Conservation (phyloP, 2,797 vertebrate species). For the Tarsius wallacei region DNA sequence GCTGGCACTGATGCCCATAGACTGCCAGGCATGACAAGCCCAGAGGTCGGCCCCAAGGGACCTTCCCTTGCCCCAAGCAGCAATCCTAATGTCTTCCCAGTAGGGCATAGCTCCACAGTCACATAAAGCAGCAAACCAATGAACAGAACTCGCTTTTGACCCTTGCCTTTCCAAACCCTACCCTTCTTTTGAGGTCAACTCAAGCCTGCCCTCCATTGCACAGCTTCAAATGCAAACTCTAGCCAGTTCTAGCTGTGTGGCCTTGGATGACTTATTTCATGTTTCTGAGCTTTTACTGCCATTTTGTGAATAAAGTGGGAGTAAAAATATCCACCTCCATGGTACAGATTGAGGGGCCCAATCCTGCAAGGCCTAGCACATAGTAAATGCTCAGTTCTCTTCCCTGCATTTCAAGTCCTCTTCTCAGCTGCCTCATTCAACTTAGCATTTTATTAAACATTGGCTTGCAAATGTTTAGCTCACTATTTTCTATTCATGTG, state of each 20-base stretch:
- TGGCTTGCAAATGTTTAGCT: neutral
- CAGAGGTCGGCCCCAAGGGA: neutral
- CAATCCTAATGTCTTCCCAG: neutral
- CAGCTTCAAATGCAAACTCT: neutral
- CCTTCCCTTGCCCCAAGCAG: neutral
- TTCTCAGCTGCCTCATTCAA: neutral
- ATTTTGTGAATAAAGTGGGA: neutral
- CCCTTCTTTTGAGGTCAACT: neutral
- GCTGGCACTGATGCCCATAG: neutral
- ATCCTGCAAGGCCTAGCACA: neutral
- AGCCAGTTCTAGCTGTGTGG: neutral
- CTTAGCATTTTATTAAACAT: neutral
- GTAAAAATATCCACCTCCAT: neutral
- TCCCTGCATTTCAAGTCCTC: neutral
- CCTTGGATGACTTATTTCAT: neutral
- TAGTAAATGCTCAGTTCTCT: neutral
- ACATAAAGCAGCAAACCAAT: neutral
- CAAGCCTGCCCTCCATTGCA: neutral
- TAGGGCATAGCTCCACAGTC: neutral
- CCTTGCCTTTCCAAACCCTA: neutral
- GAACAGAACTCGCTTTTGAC: neutral
- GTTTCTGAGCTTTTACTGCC: neutral
- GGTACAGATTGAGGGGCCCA: neutral
- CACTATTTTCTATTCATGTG: neutral
- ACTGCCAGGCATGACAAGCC: neutral